Base-by-base conservation (phyloP, 2,888 invertebrate species). In the Lasiommata megera region DNA sequence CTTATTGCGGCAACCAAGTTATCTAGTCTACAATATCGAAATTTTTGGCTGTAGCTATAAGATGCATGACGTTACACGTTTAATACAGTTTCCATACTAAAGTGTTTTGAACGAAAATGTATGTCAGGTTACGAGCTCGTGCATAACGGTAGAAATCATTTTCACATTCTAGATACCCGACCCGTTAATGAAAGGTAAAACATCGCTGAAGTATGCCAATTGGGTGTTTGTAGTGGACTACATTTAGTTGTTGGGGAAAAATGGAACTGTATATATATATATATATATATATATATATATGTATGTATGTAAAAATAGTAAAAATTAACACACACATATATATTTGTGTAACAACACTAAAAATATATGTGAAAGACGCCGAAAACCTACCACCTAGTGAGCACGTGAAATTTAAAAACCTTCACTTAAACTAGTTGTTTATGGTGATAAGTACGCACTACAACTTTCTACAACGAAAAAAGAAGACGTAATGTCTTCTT, bases 61-160 rank as follows among this genome's bases (percentile, higher is more conserved):
- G 9, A n/a, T 9, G n/a, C 6, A 9, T 18, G 53, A 23, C 11
- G 43, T 44, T 43, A 23, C 34, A 3, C 18, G 17, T 17, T 17
- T 43, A 38, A 41, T 31, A 51, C 51, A 38, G 31, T 23, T 48
- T 36, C 16, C n/a, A 44, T 14, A 61, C 62, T 50, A 55, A 56
- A 31, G 18, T 36, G 29, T 52, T 47, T 6, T 8, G 44, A 48
- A 34, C 16, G n/a, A 17, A 34, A 46, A 65, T 59, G 54, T 63
- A 43, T 61, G 58, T 58, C 62, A 46, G 54, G 54, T 56, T 23
- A 23, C 5, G 23, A 23, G 5, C 23, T 23, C 56, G 28, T 43
- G 18, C 23, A 36, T 66, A 66, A 66, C 67, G 64, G 67, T 64
- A 23, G 34, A 54, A 48, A 47, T 56, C 12, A 61, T 59, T 61